A percentile compares a stretch with the other conserved stretches of the same genome.
phyloP scores from a whole-genome alignment of 2,797 vertebrate genomes.

The Catharus ustulatus region DNA sequence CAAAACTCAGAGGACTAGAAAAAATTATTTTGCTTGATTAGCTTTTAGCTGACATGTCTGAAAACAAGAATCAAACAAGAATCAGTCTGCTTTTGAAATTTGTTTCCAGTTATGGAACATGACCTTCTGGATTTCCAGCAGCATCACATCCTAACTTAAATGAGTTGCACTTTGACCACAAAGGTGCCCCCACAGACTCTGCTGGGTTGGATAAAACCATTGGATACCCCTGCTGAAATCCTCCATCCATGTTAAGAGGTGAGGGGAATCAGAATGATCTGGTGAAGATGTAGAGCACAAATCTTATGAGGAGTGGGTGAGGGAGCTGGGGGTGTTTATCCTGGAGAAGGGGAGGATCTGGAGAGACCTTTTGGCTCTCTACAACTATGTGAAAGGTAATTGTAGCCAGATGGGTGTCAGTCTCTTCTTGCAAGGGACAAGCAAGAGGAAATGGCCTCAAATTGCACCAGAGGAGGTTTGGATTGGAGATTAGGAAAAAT shows the following conservation, averaged over 20 bases:
- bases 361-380: not conserved
- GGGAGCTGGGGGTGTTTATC: not conserved
- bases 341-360: not conserved
- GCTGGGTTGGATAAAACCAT: not conserved
- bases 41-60: slow-evolving; percentile 40
- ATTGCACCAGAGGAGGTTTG: not conserved
- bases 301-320: not conserved
- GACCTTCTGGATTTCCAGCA: not conserved
- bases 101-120: slow-evolving; percentile 18
- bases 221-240: not conserved
- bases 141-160: not conserved
- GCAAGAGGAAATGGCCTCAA: not conserved
- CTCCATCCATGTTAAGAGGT: not conserved
- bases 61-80: slow-evolving; percentile 18
- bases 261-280: not conserved
- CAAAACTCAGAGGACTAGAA: slow-evolving; percentile 57
- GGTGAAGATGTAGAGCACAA: not conserved
- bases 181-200: not conserved
- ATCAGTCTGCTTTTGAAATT: slow-evolving; percentile 30
- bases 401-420: rapidly evolving
- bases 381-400: not conserved
- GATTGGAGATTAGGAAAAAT: not conserved
- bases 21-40: slow-evolving; percentile 54
- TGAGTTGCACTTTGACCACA: not conserved
- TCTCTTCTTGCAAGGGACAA: not conserved